Percentiles rank a stretch among this genome's conserved stretches.
Conservation (phyloP, 2,113 vertebrate genomes). For the Dryoscopus gambensis region DNA sequence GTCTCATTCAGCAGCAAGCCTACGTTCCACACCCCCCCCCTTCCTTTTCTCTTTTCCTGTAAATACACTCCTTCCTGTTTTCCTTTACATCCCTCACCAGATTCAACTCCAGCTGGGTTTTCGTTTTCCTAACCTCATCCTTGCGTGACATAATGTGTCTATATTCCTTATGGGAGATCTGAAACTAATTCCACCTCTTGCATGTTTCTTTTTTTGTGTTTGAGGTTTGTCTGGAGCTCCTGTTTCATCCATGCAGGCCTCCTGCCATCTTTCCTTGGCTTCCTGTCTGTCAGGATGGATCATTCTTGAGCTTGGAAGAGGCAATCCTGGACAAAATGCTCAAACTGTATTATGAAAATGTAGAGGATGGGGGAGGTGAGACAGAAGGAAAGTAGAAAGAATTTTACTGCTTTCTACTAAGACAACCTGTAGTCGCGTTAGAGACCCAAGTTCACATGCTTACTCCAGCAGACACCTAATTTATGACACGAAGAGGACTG, state of each 20-base stretch:
- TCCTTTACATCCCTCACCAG: background rate
- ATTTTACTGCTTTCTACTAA: background rate
- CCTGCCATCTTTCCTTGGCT: background rate
- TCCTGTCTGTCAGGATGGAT: background rate
- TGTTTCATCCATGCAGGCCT: background rate
- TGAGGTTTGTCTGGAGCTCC: background rate
- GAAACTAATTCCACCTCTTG: background rate
- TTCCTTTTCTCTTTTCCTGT: background rate
- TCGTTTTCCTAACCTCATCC: background rate
- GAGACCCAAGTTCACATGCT: background rate
- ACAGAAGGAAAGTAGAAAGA: background rate
- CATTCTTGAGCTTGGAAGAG: background rate
- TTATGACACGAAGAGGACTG: background rate
- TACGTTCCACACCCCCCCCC: rapidly evolving
- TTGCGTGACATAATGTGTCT: background rate
- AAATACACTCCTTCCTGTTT: background rate
- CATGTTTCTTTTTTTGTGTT: background rate
- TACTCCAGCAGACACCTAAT: background rate
- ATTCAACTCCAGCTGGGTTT: background rate
- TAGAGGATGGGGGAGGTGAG: background rate
- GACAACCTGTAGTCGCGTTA: background rate
- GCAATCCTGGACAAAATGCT: background rate
- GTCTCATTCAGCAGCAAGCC: background rate
- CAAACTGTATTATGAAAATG: background rate
- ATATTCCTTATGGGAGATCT: background rate